A percentile compares a stretch with the other conserved stretches of the same genome.
phyloP scores from a whole-genome alignment of 2,888 invertebrate genomes.

The Andrena minutula region DNA sequence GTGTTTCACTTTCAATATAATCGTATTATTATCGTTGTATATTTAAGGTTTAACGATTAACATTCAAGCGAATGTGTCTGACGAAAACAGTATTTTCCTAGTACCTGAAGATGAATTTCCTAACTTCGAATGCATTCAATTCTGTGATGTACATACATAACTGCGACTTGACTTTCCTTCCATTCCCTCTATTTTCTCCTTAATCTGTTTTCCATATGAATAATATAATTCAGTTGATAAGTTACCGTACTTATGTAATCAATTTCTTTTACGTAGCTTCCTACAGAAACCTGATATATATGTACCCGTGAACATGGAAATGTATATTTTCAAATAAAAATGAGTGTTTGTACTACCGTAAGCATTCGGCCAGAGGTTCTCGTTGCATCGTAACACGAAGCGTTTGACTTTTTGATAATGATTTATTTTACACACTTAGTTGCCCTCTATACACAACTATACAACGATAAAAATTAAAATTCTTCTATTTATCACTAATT shows the following conservation, averaged over 20 bases:
- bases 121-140: not conserved
- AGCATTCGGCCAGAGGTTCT: not conserved
- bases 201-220: not conserved
- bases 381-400: slow-evolving; percentile 1
- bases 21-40: not conserved
- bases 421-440: slow-evolving; percentile 84
- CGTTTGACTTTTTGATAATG: slow-evolving; percentile 77
- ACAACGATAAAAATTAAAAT: slow-evolving; percentile 84
- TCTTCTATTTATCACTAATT: slow-evolving; percentile 74
- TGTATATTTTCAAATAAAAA: slow-evolving; percentile 79
- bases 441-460: slow-evolving; percentile 84
- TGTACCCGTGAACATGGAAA: slow-evolving; percentile 60
- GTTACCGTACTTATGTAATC: slow-evolving; percentile 1
- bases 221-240: slow-evolving; percentile 7
- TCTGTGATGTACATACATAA: not conserved
- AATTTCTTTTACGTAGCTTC: slow-evolving; percentile 19
- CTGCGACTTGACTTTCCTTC: not conserved
- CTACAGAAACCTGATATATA: slow-evolving; percentile 22
- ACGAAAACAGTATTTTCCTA: slow-evolving; percentile 34
- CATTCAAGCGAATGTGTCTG: slow-evolving; percentile 33
- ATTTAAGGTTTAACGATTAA: not conserved
- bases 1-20: not conserved
- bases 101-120: slow-evolving; percentile 46
- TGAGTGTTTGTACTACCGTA: slow-evolving; percentile 68
- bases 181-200: not conserved